These are phyloP conservation scores for Manis javanica DNA, from an alignment of 2,797 vertebrate genomes.

Conservation along the genomic window DNA sequence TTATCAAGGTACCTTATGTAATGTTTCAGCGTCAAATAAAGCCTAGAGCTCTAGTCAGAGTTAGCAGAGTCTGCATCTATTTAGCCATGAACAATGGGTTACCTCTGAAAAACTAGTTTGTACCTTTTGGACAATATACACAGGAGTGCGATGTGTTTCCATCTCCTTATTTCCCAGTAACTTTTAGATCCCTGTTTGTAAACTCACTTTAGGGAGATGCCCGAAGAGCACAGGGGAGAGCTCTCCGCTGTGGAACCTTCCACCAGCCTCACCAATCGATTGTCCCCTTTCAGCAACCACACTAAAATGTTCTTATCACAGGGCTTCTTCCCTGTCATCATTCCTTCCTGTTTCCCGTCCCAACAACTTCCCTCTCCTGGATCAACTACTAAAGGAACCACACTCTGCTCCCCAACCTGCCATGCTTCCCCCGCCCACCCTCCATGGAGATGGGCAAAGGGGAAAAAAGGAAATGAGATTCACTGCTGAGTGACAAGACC, in stretches of 20 bases:
- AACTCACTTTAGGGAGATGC: neutral
- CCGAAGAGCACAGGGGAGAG: neutral
- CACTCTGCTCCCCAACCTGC: neutral
- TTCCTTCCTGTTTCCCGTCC: neutral
- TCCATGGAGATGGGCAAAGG: neutral
- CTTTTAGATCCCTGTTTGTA: neutral
- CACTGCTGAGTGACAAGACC: neutral
- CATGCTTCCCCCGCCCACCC: too few species aligned
- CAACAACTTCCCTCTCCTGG: neutral
- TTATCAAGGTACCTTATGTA: neutral
- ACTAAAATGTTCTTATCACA: neutral
- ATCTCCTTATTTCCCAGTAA: neutral
- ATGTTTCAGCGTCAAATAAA: neutral
- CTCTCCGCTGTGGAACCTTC: neutral
- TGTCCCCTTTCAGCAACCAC: neutral
- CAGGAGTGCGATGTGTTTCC: neutral
- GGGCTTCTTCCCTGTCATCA: neutral
- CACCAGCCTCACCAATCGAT: neutral
- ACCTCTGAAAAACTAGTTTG: neutral
- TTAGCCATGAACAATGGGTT: neutral
- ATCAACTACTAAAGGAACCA: neutral
- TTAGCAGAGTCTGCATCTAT: neutral
- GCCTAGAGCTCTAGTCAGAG: neutral
- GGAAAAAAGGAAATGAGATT: neutral
- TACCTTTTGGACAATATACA: neutral